Evolutionary conservation across 2,888 invertebrate species (phyloP).

Genomic region (Sympetrum striolatum): DNA sequence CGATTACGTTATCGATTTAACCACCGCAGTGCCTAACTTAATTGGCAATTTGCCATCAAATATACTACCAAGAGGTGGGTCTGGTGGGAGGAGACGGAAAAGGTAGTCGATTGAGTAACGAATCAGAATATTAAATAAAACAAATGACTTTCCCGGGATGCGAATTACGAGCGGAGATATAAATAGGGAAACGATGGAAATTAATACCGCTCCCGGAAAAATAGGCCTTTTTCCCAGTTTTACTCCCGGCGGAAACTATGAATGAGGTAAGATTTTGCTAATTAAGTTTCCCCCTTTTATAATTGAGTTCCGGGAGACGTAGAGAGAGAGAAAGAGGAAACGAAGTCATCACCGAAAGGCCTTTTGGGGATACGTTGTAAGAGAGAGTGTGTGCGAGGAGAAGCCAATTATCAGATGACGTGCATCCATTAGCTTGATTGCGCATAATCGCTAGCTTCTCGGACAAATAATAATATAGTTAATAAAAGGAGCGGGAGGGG

Average conservation of each 20-base stretch:
- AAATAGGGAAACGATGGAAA: background rate
- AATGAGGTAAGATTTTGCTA: conserved; percentile 33
- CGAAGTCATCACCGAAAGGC: background rate
- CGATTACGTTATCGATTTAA: conserved; percentile 35
- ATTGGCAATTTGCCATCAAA: conserved; percentile 44
- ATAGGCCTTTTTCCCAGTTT: background rate
- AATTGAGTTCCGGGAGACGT: background rate
- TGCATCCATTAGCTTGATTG: conserved; percentile 40
- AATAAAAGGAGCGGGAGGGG: background rate
- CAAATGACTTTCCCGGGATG: background rate
- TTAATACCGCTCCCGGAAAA: background rate
- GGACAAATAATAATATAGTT: conserved; percentile 41
- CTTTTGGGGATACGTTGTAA: background rate
- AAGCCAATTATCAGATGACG: conserved; percentile 37
- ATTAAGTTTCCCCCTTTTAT: conserved; percentile 26
- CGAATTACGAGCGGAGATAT: background rate
- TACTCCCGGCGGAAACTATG: background rate
- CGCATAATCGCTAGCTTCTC: conserved; percentile 25
- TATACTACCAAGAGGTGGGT: background rate
- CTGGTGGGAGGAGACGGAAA: background rate
- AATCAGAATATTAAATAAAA: background rate
- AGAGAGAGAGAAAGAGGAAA: background rate
- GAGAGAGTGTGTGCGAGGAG: background rate
- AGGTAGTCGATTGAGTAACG: conserved; percentile 29
- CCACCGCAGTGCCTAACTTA: conserved; percentile 28